Conservation (phyloP, 1,140 invertebrate species). For the Drosophila sechellia region DNA sequence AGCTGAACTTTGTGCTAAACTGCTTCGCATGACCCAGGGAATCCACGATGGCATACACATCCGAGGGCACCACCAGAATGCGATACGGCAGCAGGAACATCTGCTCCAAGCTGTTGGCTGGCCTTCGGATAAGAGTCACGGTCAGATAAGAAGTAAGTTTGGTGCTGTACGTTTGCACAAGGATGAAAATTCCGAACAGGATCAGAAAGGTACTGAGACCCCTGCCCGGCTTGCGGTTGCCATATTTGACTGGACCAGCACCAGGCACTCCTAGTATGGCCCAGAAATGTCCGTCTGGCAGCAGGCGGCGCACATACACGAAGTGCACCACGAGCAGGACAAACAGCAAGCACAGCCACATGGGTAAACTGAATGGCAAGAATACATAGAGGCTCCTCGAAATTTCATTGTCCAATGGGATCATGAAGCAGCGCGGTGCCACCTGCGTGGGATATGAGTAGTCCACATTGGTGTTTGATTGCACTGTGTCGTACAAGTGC, state of each 20-base stretch:
- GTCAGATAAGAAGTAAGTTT: slow-evolving; percentile 53
- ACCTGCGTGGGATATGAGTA: slow-evolving; percentile 60
- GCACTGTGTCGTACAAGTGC: slow-evolving; percentile 56
- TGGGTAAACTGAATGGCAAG: slow-evolving; percentile 26
- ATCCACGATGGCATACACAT: slow-evolving; percentile 40
- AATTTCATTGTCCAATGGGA: slow-evolving; percentile 38
- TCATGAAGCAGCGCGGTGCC: slow-evolving; percentile 57
- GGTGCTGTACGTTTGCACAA: slow-evolving; percentile 50
- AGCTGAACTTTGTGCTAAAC: slow-evolving; percentile 27
- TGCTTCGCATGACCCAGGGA: slow-evolving; percentile 50
- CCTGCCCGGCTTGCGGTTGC: background rate
- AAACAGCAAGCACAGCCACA: slow-evolving; percentile 41
- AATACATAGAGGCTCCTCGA: slow-evolving; percentile 42
- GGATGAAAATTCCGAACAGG: slow-evolving; percentile 39
- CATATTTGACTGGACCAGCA: background rate
- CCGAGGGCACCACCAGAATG: slow-evolving; percentile 38
- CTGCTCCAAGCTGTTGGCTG: slow-evolving; percentile 10
- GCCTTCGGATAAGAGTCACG: slow-evolving; percentile 25
- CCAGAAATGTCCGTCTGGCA: slow-evolving; percentile 15
- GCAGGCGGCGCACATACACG: background rate
- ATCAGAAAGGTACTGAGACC: background rate
- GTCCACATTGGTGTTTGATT: slow-evolving; percentile 27
- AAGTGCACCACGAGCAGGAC: slow-evolving; percentile 5
- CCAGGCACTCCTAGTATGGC: slow-evolving; percentile 55
- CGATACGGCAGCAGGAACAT: slow-evolving; percentile 35